Conservation (phyloP, 2,113 vertebrate genomes). For the Chelonoidis abingdonii region DNA sequence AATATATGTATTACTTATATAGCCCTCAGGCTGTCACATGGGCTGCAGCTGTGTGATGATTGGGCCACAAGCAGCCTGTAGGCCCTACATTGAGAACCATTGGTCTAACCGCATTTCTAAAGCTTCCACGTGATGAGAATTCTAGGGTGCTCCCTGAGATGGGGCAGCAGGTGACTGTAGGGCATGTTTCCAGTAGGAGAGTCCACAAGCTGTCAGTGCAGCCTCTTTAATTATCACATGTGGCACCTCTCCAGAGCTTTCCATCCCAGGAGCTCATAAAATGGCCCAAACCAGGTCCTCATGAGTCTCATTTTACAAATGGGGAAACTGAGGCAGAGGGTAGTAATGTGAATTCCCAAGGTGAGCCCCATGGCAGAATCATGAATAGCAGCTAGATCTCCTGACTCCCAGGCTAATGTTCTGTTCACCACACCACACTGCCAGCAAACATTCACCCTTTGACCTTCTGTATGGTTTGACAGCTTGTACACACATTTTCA, state of each 20-base stretch:
- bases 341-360: fast-evolving
- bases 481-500: not conserved
- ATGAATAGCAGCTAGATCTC: not conserved
- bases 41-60: no score
- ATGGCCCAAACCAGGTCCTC: not conserved
- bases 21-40: no score
- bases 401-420: not conserved
- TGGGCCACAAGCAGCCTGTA: no score
- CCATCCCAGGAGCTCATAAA: not conserved
- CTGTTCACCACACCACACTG: not conserved
- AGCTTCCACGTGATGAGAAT: not conserved
- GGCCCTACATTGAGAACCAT: no score
- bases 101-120: no score
- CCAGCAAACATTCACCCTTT: not conserved
- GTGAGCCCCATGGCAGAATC: fast-evolving
- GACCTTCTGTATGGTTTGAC: not conserved
- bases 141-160: not conserved
- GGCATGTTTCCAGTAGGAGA: not conserved
- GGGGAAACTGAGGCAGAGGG: not conserved
- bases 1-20: no score
- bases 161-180: not conserved
- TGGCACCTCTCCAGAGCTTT: not conserved
- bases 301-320: not conserved
- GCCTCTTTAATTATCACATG: not conserved
- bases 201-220: not conserved